Evolutionary conservation across 2,888 invertebrate genomes (phyloP), one percentile per base, ranked within the genome.

Genomic region (Tachina grossa): DNA sequence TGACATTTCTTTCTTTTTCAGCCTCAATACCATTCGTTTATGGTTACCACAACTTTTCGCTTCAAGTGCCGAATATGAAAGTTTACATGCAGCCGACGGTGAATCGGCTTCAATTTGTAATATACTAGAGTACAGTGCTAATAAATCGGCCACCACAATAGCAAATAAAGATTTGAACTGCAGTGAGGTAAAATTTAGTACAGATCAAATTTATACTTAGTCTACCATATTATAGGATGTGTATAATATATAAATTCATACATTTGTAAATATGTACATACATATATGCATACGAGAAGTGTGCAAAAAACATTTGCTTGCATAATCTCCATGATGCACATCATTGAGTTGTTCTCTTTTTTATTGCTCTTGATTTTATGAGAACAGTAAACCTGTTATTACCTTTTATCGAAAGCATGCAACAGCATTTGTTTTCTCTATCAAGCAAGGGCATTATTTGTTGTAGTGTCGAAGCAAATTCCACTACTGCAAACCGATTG

Each of bases 21-120:
- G 96, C 41, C 93, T 96, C 87, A 97, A 97, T 90, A 97, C 97
- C 0, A 93, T 97, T 53, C 95, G 97, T 16, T 94, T 97, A 47
- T 98, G 97, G 97, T 94, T 97, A 88, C 97, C 97, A 0, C 97
- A 97, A 90, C 93, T 98, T 19, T 97, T 97, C 87, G 95, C 96
- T 75, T 95, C 96, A 91, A 95, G 96, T 61, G 93, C 93, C 22
- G 93, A 93, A 65, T 94, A 92, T 87, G 93, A 93, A 81, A 90
- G 91, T 14, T 88, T 91, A 16, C 89, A 92, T 76, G 89, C 89
- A 0, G 61, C 59, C 14, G 57, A 81, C n/a, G 79, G 87, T 39
- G 78, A 59, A 0, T 86, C 89, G 1, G 87, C 89, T n/a, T 89
- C 89, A 80, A 88, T 93, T 72, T 93, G 93, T 81, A 89, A 89